Percentiles rank a stretch among this genome's conserved stretches.
Evolutionary conservation across 2,888 invertebrate species (phyloP).

Genomic region (Cistogaster globosa): DNA sequence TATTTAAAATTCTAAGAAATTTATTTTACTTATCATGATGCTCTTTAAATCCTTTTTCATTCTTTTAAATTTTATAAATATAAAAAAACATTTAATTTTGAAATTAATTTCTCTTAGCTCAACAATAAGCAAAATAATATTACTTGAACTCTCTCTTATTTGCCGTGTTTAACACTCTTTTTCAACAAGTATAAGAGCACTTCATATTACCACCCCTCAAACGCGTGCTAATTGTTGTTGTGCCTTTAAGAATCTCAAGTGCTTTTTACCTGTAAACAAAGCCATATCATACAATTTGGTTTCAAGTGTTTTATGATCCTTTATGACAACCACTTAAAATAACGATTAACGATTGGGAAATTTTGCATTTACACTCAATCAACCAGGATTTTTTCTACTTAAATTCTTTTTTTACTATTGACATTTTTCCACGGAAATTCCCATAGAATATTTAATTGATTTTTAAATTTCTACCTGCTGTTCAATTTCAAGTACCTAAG

Average conservation of each 20-base stretch:
- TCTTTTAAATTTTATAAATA: too few relatives aligned
- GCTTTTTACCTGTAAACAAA: slow-evolving; percentile 33
- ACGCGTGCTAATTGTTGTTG: slow-evolving; percentile 26
- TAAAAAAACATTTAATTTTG: too few relatives aligned
- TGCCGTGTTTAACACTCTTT: neutral
- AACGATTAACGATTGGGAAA: neutral
- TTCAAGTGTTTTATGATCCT: slow-evolving; percentile 65
- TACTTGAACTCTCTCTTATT: too few relatives aligned
- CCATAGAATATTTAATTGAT: slow-evolving; percentile 27
- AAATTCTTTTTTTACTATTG: neutral
- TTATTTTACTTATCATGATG: neutral
- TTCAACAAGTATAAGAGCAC: slow-evolving; percentile 15
- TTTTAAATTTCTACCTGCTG: slow-evolving; percentile 31
- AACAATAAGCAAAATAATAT: too few relatives aligned
- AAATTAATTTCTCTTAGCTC: too few relatives aligned
- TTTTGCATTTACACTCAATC: slow-evolving; percentile 2
- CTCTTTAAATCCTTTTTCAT: neutral
- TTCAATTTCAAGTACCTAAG: neutral
- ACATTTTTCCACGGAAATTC: slow-evolving; percentile 35
- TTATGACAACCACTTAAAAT: slow-evolving; percentile 35
- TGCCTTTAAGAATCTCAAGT: slow-evolving; percentile 35
- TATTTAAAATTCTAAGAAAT: neutral
- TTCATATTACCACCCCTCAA: slow-evolving; percentile 13
- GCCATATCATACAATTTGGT: neutral
- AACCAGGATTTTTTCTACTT: neutral